Evolutionary conservation across 2,113 vertebrate genomes (phyloP), one percentile per base, ranked within the genome.

Genomic region (Aramus guarauna): DNA sequence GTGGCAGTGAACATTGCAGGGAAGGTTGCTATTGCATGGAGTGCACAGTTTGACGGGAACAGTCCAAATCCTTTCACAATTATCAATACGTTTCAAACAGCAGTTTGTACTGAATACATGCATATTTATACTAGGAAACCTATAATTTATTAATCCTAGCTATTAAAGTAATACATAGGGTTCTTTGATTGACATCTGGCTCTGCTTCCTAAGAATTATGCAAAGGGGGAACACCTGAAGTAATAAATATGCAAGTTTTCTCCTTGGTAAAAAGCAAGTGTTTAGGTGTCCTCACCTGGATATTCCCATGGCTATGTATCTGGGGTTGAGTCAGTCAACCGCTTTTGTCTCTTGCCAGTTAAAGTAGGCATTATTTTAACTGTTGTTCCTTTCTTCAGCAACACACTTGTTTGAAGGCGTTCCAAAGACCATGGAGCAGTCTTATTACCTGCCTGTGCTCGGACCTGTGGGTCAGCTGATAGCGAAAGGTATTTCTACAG

Each of bases 61-160:
- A 75, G 66, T 89, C 83, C 88, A 91, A 72, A 89, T 76, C 23
- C 21, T 94, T 95, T 68, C 43, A 64, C 69, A 75, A 36, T 88
- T 88, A 86, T 91, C 76, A 85, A 41, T 86, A 91, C 2, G 1
- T 92, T 94, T 94, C 66, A 91, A 93, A 92, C 39, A 89, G 76
- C 69, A 92, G 66, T 60, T 89, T 81, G 34, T 86, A 63, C 88
- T 89, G 91, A 89, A 85, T 48, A 47, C 67, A 52, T 0, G 0
- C 15, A 26, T 94, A 85, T 94, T 93, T 94, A 77, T 93, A 72
- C 52, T 20, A 60, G 48, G 55, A 96, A 95, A 94, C 83, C 79
- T 94, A 36, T 92, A 95, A 96, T 96, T 95, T 96, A 84, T 92
- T 95, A 96, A 91, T 95, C 62, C 90, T 89, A 92, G 73, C 64